These are phyloP conservation scores for Parelbella ahira DNA, from an alignment of 2,888 invertebrate genomes.

Conservation along the genomic window DNA sequence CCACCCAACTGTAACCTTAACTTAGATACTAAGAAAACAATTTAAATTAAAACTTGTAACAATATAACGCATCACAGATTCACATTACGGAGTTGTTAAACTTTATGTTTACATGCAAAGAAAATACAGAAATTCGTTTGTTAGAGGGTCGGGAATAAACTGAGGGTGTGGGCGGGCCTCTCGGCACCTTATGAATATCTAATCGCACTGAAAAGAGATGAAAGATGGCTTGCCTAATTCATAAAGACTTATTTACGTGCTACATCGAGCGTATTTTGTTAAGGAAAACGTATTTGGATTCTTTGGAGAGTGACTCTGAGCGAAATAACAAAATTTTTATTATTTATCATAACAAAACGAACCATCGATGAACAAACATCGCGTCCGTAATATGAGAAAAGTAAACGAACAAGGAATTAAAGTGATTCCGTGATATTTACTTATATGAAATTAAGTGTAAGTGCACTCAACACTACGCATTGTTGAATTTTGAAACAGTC, in stretches of 20 bases:
- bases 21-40: too few relatives aligned
- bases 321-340: too few relatives aligned
- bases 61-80: slow-evolving; percentile 49
- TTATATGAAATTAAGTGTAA: too few relatives aligned
- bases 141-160: slow-evolving; percentile 36
- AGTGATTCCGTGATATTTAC: too few relatives aligned
- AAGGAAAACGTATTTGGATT: slow-evolving; percentile 30
- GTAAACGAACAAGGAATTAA: too few relatives aligned
- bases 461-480: too few relatives aligned
- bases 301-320: slow-evolving; percentile 3
- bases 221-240: slow-evolving; percentile 65
- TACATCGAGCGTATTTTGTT: slow-evolving; percentile 43
- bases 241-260: slow-evolving; percentile 60
- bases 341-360: too few relatives aligned
- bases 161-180: slow-evolving; percentile 39
- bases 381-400: too few relatives aligned
- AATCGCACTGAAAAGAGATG: slow-evolving; percentile 62
- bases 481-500: too few relatives aligned
- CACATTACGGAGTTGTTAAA: slow-evolving; percentile 50
- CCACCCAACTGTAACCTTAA: too few relatives aligned
- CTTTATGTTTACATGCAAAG: slow-evolving; percentile 60
- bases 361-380: too few relatives aligned
- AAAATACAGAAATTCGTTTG: slow-evolving; percentile 50
- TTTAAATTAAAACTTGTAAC: too few relatives aligned
- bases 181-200: slow-evolving; percentile 66